phyloP scores from a whole-genome alignment of 2,888 invertebrate genomes.

The Tortrix viridana region DNA sequence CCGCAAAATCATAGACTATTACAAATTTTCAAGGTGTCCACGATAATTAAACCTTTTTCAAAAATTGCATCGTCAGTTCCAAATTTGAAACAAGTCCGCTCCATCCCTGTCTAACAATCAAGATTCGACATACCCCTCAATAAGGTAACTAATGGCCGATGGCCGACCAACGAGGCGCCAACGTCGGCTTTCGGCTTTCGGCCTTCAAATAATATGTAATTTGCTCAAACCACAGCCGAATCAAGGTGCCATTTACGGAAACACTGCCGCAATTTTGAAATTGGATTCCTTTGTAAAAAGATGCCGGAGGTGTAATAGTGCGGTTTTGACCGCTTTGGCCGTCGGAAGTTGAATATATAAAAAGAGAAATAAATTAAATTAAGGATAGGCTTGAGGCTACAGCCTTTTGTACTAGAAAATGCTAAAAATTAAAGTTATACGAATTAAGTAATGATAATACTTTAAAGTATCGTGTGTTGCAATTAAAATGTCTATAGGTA shows the following conservation, averaged over 20 bases:
- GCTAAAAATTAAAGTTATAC: too few species aligned
- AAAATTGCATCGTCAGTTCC: conserved; percentile 39
- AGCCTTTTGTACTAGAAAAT: too few species aligned
- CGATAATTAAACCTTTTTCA: conserved; percentile 1
- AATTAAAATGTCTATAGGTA: too few species aligned
- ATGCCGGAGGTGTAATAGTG: conserved; percentile 2
- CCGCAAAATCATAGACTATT: neutral
- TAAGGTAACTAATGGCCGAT: conserved; percentile 60
- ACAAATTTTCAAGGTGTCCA: neutral
- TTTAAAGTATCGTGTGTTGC: too few species aligned
- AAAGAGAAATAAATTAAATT: too few species aligned
- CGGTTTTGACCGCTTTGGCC: too few species aligned
- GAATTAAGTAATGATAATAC: too few species aligned
- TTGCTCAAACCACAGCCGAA: conserved; percentile 66
- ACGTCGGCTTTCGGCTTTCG: conserved; percentile 62
- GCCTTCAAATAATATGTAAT: conserved; percentile 75
- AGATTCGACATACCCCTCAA: conserved; percentile 64
- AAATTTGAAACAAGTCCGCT: conserved; percentile 41
- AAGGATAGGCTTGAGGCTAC: too few species aligned
- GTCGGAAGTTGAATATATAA: too few species aligned
- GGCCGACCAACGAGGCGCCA: conserved; percentile 75
- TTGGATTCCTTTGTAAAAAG: conserved; percentile 25
- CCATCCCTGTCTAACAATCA: conserved; percentile 55
- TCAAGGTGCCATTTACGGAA: conserved; percentile 58
- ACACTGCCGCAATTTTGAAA: conserved; percentile 38